Conservation (phyloP, 2,113 vertebrate species). For the Neolamprologus ventralis region DNA sequence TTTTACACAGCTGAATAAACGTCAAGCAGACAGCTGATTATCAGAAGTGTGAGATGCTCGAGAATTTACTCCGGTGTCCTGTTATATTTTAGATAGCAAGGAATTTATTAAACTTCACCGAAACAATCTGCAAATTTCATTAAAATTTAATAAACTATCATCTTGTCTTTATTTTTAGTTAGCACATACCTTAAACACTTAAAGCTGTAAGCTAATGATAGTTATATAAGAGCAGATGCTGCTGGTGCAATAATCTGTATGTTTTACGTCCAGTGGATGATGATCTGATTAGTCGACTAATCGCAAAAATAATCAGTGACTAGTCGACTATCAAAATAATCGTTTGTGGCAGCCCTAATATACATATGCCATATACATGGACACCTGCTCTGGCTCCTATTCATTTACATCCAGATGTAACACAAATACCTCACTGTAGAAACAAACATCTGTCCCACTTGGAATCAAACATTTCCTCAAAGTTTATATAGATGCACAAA, state of each 20-base stretch:
- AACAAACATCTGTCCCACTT: neutral
- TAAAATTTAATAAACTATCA: too few species aligned
- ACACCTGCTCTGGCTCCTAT: accelerated
- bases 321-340: too few species aligned
- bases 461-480: neutral
- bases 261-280: accelerated
- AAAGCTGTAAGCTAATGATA: too few species aligned
- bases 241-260: accelerated
- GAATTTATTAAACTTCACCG: too few species aligned
- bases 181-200: too few species aligned
- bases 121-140: too few species aligned
- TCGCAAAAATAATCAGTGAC: accelerated
- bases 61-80: accelerated
- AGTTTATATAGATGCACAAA: neutral
- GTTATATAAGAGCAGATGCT: too few species aligned
- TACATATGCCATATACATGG: neutral
- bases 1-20: too few species aligned
- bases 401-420: neutral
- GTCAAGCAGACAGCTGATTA: too few species aligned
- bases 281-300: too few species aligned
- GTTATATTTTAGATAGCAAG: too few species aligned
- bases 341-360: neutral
- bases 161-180: too few species aligned
- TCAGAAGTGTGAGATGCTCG: accelerated
- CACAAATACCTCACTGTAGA: neutral